Percentiles rank a stretch among this genome's conserved stretches.
Conservation (phyloP, 2,113 vertebrate species). For the Hippocampus barbouri region DNA sequence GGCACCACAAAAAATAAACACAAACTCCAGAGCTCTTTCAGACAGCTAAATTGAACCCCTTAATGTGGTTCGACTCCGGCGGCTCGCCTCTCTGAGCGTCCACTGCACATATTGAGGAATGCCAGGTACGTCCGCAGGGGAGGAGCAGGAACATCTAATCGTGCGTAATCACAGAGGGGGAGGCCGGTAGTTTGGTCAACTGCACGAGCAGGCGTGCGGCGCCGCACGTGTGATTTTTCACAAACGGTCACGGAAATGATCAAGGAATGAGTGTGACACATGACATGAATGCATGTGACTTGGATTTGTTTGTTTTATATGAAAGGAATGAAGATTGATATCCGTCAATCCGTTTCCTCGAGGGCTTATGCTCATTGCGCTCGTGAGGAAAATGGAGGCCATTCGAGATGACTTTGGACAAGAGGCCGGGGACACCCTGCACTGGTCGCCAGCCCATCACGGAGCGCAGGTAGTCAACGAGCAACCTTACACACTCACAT, state of each 20-base stretch:
- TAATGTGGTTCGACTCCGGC: constrained; percentile 5
- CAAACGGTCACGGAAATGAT: constrained; percentile 1
- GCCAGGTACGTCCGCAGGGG: constrained; percentile 46
- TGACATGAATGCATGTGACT: neutral
- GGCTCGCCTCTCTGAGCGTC: constrained; percentile 11
- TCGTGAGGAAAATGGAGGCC: too few relatives aligned
- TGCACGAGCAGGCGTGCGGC: constrained; percentile 2
- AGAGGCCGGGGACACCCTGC: too few relatives aligned
- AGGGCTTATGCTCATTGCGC: too few relatives aligned
- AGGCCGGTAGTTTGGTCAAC: constrained; percentile 17
- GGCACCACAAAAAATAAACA: too few relatives aligned
- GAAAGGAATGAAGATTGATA: neutral
- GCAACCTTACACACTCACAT: too few relatives aligned
- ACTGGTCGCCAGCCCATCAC: too few relatives aligned
- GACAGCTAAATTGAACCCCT: too few relatives aligned
- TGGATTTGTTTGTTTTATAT: constrained; percentile 18
- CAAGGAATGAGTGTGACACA: too few relatives aligned
- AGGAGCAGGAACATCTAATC: constrained; percentile 45
- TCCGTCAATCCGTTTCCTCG: too few relatives aligned
- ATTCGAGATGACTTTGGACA: too few relatives aligned
- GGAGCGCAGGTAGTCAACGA: too few relatives aligned
- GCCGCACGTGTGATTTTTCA: constrained; percentile 29
- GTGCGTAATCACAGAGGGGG: constrained; percentile 53
- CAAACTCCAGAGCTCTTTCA: neutral
- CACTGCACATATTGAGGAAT: constrained; percentile 43